Evolutionary conservation across 2,888 invertebrate species (phyloP), one percentile per base, ranked within the genome.

Genomic region (Calliphora vomitoria): DNA sequence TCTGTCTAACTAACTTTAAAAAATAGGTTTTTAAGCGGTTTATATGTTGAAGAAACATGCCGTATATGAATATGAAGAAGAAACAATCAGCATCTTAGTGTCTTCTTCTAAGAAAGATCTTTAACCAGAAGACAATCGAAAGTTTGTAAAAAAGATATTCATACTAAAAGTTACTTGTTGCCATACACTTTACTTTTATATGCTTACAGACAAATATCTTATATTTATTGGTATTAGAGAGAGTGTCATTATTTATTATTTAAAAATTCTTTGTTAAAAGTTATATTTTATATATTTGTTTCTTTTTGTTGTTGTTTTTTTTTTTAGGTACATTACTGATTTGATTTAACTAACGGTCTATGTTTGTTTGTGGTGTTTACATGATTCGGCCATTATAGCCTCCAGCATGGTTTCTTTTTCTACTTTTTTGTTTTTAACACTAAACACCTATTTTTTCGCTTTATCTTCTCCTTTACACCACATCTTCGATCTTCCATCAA

Each of bases 211-310:
- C 58, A 78, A 76, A 68, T 47, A 68, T 18, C 20, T 25, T 25
- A 1, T 18, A 75, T 75, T 81, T 60, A 75, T 68, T 58, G 20
- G 66, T 58, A 68, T 68, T 62, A 31, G 71, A 78, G 62, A 80
- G 86, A 76, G 66, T 86, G 82, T 86, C 86, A 82, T 83, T 84
- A 83, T 66, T 86, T 84, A 82, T 81, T 78, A 80, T 76, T 62
- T 71, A 25, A 47, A 64, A 76, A 72, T 80, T 80, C 55, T 83
- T 74, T 86, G 72, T 81, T 74, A 15, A 55, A 44, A 62, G 18
- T 55, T 53, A 55, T 15, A 62, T 44, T 15, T 38, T 11, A 38
- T 41, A 38, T 50, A n/a, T n/a, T 47, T 41, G 47, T 53, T 20
- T 78, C 35, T 71, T 58, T 20, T 62, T 55, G 50, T 35, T 78